phyloP scores from a whole-genome alignment of 2,888 invertebrate genomes.

The Erynnis tages region DNA sequence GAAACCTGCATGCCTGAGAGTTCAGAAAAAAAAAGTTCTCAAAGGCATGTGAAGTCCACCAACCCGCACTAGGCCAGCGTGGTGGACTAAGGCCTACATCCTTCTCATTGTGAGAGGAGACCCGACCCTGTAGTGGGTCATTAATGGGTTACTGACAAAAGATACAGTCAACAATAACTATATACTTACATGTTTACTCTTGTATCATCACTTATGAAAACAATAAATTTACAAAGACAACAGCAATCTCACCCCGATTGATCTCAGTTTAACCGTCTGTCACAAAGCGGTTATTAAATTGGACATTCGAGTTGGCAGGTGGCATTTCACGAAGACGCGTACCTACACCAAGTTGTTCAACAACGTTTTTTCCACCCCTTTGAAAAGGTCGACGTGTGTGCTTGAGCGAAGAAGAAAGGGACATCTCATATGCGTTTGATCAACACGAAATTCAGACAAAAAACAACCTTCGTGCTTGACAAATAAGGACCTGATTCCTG shows the following conservation, averaged over 20 bases:
- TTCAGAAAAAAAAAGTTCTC: no score
- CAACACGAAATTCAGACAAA: neutral
- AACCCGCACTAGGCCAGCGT: no score
- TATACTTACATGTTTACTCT: no score
- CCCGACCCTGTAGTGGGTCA: no score
- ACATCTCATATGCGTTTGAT: neutral
- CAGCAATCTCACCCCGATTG: conserved; percentile 12
- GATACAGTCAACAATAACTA: no score
- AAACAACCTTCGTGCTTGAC: neutral
- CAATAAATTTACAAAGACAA: conserved; percentile 6
- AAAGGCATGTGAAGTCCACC: no score
- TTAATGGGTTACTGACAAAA: no score
- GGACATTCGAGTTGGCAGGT: conserved; percentile 17
- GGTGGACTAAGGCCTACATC: no score
- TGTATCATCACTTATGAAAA: neutral
- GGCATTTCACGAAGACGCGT: conserved; percentile 27
- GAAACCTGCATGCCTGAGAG: no score
- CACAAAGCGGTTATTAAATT: conserved; percentile 37
- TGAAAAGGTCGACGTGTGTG: conserved; percentile 29
- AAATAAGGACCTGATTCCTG: neutral
- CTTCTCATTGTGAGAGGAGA: no score
- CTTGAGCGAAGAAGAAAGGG: conserved; percentile 23
- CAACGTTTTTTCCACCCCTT: conserved; percentile 22
- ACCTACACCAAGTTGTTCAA: conserved; percentile 16
- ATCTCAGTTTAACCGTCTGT: conserved; percentile 41